phyloP scores from a whole-genome alignment of 2,888 invertebrate genomes.

The Archips crataeganus region DNA sequence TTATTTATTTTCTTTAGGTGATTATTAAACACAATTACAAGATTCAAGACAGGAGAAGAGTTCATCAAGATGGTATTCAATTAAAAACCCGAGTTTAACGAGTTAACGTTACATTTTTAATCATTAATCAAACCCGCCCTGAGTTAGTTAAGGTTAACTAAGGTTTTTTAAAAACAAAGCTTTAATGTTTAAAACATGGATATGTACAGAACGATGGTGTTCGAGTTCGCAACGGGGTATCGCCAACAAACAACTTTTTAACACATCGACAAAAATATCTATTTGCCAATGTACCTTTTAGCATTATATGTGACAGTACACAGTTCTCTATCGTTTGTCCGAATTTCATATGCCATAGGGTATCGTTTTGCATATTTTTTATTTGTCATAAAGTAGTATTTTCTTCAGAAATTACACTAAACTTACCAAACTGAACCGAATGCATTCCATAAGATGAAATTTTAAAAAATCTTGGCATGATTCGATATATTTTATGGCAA shows the following conservation, averaged over 20 bases:
- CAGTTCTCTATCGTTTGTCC: too few species aligned
- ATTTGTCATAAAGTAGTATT: too few species aligned
- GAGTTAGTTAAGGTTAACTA: conserved; percentile 11
- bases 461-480: too few species aligned
- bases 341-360: too few species aligned
- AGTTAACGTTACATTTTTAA: not conserved
- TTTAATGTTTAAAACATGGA: conserved; percentile 22
- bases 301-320: not conserved
- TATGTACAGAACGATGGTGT: conserved; percentile 65
- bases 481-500: too few species aligned
- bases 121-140: conserved; percentile 2
- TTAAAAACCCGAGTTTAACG: not conserved
- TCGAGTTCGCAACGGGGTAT: conserved; percentile 20
- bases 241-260: not conserved
- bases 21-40: too few species aligned
- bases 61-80: not conserved
- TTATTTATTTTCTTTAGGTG: too few species aligned
- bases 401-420: too few species aligned
- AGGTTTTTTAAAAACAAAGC: conserved; percentile 2
- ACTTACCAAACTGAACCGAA: too few species aligned
- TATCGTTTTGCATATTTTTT: too few species aligned
- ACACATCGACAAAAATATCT: not conserved
- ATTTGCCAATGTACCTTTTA: not conserved
- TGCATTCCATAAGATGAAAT: too few species aligned
- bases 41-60: not conserved